Evolutionary conservation across 2,888 invertebrate genomes (phyloP).

Genomic region (Eilema griseolum): DNA sequence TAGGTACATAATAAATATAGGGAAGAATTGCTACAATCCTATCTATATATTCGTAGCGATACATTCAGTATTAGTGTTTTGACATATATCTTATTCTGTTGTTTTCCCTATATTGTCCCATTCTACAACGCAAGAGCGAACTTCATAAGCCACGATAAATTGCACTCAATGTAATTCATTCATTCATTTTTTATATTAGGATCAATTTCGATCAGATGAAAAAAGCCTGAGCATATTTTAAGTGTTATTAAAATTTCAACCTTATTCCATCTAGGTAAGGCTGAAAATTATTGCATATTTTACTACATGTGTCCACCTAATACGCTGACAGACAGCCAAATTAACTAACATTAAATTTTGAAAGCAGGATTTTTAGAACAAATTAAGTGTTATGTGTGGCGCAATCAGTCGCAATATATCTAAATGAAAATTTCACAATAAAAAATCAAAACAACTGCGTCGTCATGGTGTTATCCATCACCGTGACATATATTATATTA

Average conservation of each 20-base stretch:
- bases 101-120: background rate
- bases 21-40: background rate
- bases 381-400: background rate
- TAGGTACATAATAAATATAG: background rate
- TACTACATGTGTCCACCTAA: no score
- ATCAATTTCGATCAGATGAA: no score
- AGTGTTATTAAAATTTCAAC: no score
- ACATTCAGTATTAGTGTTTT: background rate
- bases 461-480: background rate
- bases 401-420: background rate
- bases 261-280: no score
- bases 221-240: no score
- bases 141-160: no score
- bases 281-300: no score
- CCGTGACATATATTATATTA: slow-evolving; percentile 16
- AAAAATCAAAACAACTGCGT: background rate
- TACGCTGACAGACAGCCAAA: no score
- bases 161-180: background rate
- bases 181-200: no score
- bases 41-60: background rate
- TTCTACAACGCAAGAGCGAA: background rate
- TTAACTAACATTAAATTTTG: background rate
- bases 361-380: background rate
- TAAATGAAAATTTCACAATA: background rate
- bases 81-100: background rate